Evolutionary conservation across 2,113 vertebrate species (phyloP).

Genomic region (Ceratotherium simum): DNA sequence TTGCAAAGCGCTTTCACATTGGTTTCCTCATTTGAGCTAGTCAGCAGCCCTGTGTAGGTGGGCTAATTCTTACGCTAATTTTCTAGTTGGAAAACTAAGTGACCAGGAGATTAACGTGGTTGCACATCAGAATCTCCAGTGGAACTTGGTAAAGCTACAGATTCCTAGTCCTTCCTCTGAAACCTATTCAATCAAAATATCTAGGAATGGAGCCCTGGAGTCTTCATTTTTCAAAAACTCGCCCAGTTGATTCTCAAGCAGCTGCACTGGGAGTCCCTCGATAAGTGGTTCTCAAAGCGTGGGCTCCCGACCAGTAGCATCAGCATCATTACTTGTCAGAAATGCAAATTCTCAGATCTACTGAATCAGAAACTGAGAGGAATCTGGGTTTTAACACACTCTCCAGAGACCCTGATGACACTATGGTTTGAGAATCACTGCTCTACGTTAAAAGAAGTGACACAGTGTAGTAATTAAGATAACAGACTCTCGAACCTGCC

Average conservation of each 20-base stretch:
- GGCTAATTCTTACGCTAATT: background rate
- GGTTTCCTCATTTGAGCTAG: background rate
- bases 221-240: slow-evolving; percentile 19
- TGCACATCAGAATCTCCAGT: background rate
- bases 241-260: background rate
- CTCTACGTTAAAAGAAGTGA: background rate
- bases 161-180: background rate
- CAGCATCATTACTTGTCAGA: background rate
- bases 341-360: background rate
- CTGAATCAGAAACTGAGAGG: background rate
- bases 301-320: background rate
- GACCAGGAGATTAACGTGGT: background rate
- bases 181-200: background rate
- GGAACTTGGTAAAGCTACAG: background rate
- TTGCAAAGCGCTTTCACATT: background rate
- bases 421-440: background rate
- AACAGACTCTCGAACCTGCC: background rate
- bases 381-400: background rate
- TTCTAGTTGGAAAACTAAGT: background rate
- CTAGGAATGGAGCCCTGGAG: background rate
- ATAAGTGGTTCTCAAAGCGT: background rate
- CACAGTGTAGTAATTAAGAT: background rate
- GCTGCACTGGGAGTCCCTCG: background rate
- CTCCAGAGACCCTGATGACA: background rate
- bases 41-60: background rate